A percentile compares a stretch with the other conserved stretches of the same genome.
Evolutionary conservation across 2,113 vertebrate species (phyloP).

Genomic region (Dipodomys merriami): DNA sequence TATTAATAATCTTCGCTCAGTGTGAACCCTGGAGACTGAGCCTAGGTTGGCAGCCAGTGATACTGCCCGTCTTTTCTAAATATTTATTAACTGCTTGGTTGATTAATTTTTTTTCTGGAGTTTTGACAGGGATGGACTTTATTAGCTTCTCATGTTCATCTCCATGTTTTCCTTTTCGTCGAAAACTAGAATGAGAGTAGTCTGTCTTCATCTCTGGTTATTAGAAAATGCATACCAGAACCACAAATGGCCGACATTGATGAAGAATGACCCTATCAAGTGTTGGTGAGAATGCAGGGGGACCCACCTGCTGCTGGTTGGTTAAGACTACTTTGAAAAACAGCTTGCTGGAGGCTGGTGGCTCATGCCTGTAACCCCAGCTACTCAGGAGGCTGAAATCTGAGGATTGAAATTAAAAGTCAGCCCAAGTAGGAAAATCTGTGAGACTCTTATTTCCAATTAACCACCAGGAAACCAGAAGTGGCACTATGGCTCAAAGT

Average conservation of each 20-base stretch:
- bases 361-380: too few species aligned
- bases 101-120: slow-evolving; percentile 32
- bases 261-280: background rate
- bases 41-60: background rate
- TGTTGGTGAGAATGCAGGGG: background rate
- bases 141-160: slow-evolving; percentile 24
- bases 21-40: slow-evolving; percentile 16
- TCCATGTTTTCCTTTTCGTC: background rate
- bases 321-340: slow-evolving; percentile 29
- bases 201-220: slow-evolving; percentile 15
- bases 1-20: slow-evolving; percentile 30
- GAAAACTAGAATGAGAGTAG: slow-evolving; percentile 29
- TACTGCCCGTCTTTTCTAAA: slow-evolving; percentile 40
- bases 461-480: too few species aligned
- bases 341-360: background rate
- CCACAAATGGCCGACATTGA: background rate
- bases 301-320: background rate
- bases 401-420: too few species aligned
- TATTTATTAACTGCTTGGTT: slow-evolving; percentile 57
- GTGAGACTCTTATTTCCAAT: too few species aligned
- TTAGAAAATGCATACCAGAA: slow-evolving; percentile 11
- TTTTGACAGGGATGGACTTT: slow-evolving; percentile 46
- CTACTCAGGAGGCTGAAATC: too few species aligned
- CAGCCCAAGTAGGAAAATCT: too few species aligned
- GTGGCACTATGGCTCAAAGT: too few species aligned